Base-by-base conservation (phyloP, 23 tunicate species). In the Aplidium turbinatum region DNA sequence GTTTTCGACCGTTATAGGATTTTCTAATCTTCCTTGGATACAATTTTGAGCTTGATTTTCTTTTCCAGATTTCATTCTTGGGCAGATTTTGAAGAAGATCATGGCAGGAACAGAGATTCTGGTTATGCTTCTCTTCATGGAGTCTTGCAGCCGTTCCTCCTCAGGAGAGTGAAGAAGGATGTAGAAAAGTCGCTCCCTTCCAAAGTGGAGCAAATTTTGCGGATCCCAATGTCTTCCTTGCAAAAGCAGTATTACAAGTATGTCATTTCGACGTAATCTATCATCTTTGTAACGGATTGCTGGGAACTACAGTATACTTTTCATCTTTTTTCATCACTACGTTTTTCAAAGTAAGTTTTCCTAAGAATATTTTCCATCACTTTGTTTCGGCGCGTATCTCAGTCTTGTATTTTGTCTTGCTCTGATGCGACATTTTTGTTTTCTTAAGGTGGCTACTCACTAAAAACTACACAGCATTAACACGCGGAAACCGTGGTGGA, bases 121-220 rank as follows among this genome's bases (percentile, higher is more conserved):
- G 99, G 99, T 34, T 95, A 83, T 68, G 58, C 96, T 4, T 92
- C 96, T 22, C 63, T 95, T 73, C 99, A 95, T 60, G 79, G 75
- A 62, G 93, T 83, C 1, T 73, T 95, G 42, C 99, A 95, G 52
- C 99, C 99, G 11, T 95, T 65, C 40, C 86, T 95, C 1, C 78
- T 95, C 24, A 83, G 99, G 18, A 84, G 99, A 26, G 92, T 90
- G 46, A 95, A 95, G 71, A 95, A 95, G 51, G 99, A 95, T 46
- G 99, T 95, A 0, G 99, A 95, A 69, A 95, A 95, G 52, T 95
- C 99, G 28, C 74, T 95, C 77, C 99, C 99, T 34, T 79, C 86
- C 57, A 95, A 95, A 83, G 90, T 89, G 11, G 99, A 95, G 55
- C 92, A 93, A 33, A 95, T 95, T 19, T 36, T 95, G n/a, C 79